These are phyloP conservation scores for Dichetophora obliterata DNA, from an alignment of 2,888 invertebrate species.

Conservation along the genomic window DNA sequence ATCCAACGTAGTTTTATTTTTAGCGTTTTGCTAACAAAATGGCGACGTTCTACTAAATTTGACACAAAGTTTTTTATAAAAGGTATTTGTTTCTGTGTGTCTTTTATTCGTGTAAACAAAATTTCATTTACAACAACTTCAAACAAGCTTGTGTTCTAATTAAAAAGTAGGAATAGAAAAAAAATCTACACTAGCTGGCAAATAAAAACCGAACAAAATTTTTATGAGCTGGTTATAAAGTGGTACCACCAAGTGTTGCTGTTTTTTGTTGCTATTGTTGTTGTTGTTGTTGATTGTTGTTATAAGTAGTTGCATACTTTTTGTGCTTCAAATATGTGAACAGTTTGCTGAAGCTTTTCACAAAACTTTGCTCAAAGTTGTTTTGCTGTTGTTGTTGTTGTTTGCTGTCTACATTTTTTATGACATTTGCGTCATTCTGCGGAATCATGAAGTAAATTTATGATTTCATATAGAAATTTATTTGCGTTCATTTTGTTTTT, in stretches of 20 bases:
- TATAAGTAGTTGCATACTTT: not conserved
- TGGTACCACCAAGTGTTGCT: not conserved
- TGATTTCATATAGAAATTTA: not conserved
- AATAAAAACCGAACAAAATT: constrained; percentile 38
- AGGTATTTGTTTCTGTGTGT: constrained; percentile 34
- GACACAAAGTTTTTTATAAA: not conserved
- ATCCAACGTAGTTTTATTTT: not conserved
- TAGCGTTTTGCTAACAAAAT: not conserved
- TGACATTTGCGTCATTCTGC: constrained; percentile 11
- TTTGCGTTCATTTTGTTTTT: not conserved
- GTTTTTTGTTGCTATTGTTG: not conserved
- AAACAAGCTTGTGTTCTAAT: not conserved
- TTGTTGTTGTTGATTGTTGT: not conserved
- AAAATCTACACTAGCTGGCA: not conserved
- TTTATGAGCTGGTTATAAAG: constrained; percentile 48
- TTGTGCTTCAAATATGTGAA: not conserved
- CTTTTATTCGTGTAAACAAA: constrained; percentile 2
- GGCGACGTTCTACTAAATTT: not conserved
- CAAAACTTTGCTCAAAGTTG: not conserved
- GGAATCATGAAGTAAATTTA: constrained; percentile 5
- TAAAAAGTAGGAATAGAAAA: not conserved
- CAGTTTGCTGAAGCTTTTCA: not conserved
- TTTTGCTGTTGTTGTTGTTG: not conserved
- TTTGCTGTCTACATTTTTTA: not conserved
- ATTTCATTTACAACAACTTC: not conserved